Evolutionary conservation across 1,140 invertebrate genomes (phyloP), one percentile per base, ranked within the genome.

Genomic region (Drosophila busckii): DNA sequence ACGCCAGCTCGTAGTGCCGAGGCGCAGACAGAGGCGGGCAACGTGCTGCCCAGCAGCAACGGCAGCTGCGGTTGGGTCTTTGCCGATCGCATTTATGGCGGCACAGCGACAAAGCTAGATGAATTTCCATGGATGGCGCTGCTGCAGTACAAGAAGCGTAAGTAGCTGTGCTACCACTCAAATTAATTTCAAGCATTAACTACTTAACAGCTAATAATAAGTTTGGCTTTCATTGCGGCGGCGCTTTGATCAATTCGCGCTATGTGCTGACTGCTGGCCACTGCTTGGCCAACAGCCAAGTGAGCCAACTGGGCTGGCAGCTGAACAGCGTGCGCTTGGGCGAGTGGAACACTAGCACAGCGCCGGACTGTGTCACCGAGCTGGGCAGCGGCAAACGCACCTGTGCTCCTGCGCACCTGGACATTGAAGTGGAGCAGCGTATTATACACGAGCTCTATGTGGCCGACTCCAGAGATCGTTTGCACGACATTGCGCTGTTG

Each of bases 401-500:
- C 3, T 92, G 92, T 67, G 88, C 90, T 0, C 89, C 89, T 5
- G 83, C 87, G 0, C 88, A 90, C 0, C 54, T 92, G 2, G 90
- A 93, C 67, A 85, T 94, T 3, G 85, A 88, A 0, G 87, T 95
- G 3, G 91, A 91, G 22, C 87, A 92, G 53, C 71, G 88, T 20
- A 92, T 93, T 8, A 78, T 90, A 0, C 94, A 96, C 69, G 90
- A 93, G 38, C 56, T 88, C 0, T 96, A 94, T 66, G 69, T 88
- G 25, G 90, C 92, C 0, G 55, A 61, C 0, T 89, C 90, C 2
- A 69, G 61, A 0, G 88, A 91, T 38, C 92, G 94, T 61, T 34
- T 61, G 19, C 90, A 95, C 65, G 95, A 96, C 64, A 94, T 96
- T 37, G 94, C 93, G 0, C 78, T 96, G 4, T 49, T 96, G 3